Evolutionary conservation across 2,797 vertebrate genomes (phyloP).

Genomic region (Morelia viridis): DNA sequence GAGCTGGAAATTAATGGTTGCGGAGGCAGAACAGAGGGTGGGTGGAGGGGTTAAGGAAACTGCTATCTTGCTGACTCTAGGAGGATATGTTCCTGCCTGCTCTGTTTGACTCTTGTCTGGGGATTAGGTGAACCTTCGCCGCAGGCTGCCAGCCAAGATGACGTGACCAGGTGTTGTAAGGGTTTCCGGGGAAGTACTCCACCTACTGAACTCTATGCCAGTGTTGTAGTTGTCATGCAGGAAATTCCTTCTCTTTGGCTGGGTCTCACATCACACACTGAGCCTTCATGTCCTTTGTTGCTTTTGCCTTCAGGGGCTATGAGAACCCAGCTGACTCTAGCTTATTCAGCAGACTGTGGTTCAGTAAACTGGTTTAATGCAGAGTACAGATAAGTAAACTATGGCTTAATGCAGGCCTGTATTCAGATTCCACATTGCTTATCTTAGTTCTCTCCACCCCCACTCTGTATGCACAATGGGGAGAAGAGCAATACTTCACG

Average conservation of each 20-base stretch:
- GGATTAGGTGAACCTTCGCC: constrained; percentile 30
- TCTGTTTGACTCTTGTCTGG: constrained; percentile 19
- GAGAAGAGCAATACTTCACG: neutral
- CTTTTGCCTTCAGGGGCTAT: neutral
- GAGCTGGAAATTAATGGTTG: neutral
- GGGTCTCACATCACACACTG: neutral
- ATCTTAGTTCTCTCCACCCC: neutral
- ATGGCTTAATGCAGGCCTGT: neutral
- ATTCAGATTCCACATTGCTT: neutral
- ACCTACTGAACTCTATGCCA: neutral
- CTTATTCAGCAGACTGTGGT: neutral
- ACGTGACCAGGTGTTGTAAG: constrained; percentile 24
- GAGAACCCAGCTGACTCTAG: neutral
- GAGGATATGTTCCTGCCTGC: constrained; percentile 33
- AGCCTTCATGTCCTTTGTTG: neutral
- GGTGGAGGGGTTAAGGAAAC: constrained; percentile 1
- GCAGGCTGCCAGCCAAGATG: constrained; percentile 11
- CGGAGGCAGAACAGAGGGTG: neutral
- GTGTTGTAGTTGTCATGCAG: neutral
- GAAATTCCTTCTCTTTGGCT: neutral
- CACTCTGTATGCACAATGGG: neutral
- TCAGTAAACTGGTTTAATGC: neutral
- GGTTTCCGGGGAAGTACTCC: constrained; percentile 23
- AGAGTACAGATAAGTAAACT: neutral
- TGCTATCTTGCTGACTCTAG: neutral